A percentile compares a stretch with the other conserved stretches of the same genome.
phyloP scores from a whole-genome alignment of 1,140 invertebrate species.

The Ericerus pela region DNA sequence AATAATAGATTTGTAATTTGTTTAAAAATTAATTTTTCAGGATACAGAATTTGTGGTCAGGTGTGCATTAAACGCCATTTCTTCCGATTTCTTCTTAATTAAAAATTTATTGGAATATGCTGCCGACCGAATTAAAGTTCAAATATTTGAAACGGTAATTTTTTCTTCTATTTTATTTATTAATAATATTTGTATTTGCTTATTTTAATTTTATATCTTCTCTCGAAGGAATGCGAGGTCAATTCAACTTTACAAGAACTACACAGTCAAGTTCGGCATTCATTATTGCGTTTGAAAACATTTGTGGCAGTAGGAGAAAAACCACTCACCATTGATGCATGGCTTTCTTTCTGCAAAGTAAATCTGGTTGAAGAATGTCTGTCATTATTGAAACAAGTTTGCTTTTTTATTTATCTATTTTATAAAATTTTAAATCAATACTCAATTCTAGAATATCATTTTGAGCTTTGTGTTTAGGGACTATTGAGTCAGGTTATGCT shows the following conservation, averaged over 20 bases:
- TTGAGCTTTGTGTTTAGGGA: neutral
- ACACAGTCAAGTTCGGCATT: neutral
- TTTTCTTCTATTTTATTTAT: neutral
- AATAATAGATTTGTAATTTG: too few species aligned
- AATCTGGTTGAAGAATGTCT: neutral
- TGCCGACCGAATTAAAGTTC: neutral
- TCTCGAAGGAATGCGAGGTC: neutral
- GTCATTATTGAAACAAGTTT: neutral
- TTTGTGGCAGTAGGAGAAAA: neutral
- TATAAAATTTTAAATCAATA: neutral
- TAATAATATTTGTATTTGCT: neutral
- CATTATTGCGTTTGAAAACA: neutral
- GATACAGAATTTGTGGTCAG: neutral
- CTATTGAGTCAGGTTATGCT: neutral
- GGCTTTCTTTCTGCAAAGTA: neutral
- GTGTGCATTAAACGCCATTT: neutral
- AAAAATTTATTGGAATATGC: neutral
- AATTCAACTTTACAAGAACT: neutral
- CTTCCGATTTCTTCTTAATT: neutral
- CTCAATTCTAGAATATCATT: too few species aligned
- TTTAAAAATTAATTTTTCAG: conserved; percentile 1
- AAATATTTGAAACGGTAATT: neutral
- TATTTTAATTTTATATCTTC: neutral
- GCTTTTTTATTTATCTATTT: neutral
- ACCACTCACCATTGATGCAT: neutral